Percentiles rank a stretch among this genome's conserved stretches.
phyloP scores from a whole-genome alignment of 2,113 vertebrate species.

The Gymnogyps californianus region DNA sequence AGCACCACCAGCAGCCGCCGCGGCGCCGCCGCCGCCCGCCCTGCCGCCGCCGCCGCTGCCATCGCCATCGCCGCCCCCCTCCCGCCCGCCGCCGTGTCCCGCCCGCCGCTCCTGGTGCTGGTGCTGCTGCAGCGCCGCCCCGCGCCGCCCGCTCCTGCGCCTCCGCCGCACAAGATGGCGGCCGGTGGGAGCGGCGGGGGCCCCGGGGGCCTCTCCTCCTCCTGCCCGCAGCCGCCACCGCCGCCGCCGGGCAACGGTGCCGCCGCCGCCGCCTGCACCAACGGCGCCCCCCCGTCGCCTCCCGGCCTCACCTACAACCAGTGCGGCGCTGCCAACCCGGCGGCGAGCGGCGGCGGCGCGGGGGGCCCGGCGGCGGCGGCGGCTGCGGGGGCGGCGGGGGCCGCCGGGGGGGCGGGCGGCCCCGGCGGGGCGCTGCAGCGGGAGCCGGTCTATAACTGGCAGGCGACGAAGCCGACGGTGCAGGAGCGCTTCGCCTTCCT shows the following conservation, averaged over 20 bases:
- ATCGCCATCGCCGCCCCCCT: too few relatives aligned
- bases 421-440: slow-evolving; percentile 75
- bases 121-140: background rate
- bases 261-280: slow-evolving; percentile 28
- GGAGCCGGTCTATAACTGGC: slow-evolving; percentile 93
- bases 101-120: too few relatives aligned
- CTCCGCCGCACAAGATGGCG: slow-evolving; percentile 83
- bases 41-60: background rate
- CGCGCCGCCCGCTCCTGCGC: background rate
- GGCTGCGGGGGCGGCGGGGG: slow-evolving; percentile 67
- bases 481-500: slow-evolving; percentile 92
- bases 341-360: slow-evolving; percentile 63
- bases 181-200: slow-evolving; percentile 85
- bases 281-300: slow-evolving; percentile 64
- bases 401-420: slow-evolving; percentile 60
- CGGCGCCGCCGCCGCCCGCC: background rate
- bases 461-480: slow-evolving; percentile 93
- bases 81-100: background rate
- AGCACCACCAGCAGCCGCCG: too few relatives aligned
- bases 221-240: slow-evolving; percentile 71
- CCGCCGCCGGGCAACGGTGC: slow-evolving; percentile 70
- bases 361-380: slow-evolving; percentile 49
- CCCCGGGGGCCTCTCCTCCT: slow-evolving; percentile 57
- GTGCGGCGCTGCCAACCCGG: slow-evolving; percentile 63
- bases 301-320: slow-evolving; percentile 29